phyloP scores from a whole-genome alignment of 2,888 invertebrate genomes.

The Ptychoptera albimana region DNA sequence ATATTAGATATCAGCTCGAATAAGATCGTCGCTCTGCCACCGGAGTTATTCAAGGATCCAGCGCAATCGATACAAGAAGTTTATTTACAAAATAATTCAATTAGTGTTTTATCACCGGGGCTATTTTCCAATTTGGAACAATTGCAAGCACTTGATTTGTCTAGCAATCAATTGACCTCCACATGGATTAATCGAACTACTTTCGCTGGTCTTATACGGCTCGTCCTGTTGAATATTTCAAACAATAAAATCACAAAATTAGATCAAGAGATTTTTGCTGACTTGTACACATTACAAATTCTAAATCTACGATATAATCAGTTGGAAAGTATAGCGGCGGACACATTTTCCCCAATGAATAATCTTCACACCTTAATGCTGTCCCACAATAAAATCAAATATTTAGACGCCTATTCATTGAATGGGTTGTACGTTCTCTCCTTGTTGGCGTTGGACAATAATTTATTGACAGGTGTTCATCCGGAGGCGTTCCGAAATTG shows the following conservation, averaged over 20 bases:
- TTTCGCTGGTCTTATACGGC: conserved; percentile 72
- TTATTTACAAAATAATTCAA: conserved; percentile 81
- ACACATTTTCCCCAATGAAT: conserved; percentile 81
- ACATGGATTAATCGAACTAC: conserved; percentile 74
- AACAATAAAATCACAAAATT: conserved; percentile 68
- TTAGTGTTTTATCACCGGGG: conserved; percentile 69
- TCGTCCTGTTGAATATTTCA: conserved; percentile 74
- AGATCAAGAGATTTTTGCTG: conserved; percentile 69
- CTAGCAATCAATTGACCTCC: conserved; percentile 71
- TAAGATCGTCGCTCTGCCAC: conserved; percentile 74
- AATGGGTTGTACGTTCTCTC: conserved; percentile 80
- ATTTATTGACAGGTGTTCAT: conserved; percentile 67
- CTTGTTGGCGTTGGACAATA: conserved; percentile 70
- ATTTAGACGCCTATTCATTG: conserved; percentile 70
- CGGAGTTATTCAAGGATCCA: conserved; percentile 67
- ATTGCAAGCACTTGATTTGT: conserved; percentile 66
- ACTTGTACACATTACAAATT: conserved; percentile 71
- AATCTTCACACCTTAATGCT: conserved; percentile 79
- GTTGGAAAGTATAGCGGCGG: conserved; percentile 67
- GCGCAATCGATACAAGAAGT: conserved; percentile 70
- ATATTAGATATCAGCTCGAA: conserved; percentile 82
- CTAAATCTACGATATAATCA: conserved; percentile 73
- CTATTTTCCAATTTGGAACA: conserved; percentile 74
- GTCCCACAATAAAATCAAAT: conserved; percentile 71
- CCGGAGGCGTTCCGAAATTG: conserved; percentile 82